Evolutionary conservation across 2,888 invertebrate species (phyloP).

Genomic region (Meloe dianella): DNA sequence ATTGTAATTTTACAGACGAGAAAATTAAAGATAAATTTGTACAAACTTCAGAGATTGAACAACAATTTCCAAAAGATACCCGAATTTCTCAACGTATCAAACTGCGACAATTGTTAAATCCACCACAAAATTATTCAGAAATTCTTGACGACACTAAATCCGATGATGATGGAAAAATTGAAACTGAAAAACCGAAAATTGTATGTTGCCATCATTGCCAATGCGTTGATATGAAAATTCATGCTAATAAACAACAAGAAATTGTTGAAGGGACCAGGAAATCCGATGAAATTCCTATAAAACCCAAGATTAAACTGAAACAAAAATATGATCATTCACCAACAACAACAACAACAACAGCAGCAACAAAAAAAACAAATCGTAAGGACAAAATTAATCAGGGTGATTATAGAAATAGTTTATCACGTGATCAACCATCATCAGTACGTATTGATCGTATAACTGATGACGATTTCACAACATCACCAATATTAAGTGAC

Average conservation of each 20-base stretch:
- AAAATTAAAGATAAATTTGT: slow-evolving; percentile 23
- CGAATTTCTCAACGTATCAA: slow-evolving; percentile 54
- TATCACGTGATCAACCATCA: slow-evolving; percentile 44
- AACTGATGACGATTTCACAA: slow-evolving; percentile 46
- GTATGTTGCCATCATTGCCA: slow-evolving; percentile 12
- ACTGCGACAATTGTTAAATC: slow-evolving; percentile 39
- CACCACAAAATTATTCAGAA: slow-evolving; percentile 40
- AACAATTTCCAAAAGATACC: slow-evolving; percentile 44
- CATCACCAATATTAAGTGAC: slow-evolving; percentile 46
- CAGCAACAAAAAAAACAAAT: too few species aligned
- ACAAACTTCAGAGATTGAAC: slow-evolving; percentile 16
- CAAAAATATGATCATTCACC: not conserved
- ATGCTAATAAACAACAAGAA: not conserved
- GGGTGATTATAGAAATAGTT: too few species aligned
- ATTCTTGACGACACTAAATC: slow-evolving; percentile 20
- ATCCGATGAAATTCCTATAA: slow-evolving; percentile 35
- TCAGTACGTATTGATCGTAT: slow-evolving; percentile 53
- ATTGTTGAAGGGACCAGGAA: not conserved
- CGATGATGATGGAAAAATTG: not conserved
- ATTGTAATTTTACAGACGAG: not conserved
- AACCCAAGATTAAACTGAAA: slow-evolving; percentile 39
- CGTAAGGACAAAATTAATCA: too few species aligned
- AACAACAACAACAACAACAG: slow-evolving; percentile 60
- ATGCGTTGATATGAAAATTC: not conserved
- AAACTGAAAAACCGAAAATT: slow-evolving; percentile 10